Percentiles rank a stretch among this genome's conserved stretches.
Conservation (phyloP, 2,113 vertebrate genomes). For the Tursiops truncatus region DNA sequence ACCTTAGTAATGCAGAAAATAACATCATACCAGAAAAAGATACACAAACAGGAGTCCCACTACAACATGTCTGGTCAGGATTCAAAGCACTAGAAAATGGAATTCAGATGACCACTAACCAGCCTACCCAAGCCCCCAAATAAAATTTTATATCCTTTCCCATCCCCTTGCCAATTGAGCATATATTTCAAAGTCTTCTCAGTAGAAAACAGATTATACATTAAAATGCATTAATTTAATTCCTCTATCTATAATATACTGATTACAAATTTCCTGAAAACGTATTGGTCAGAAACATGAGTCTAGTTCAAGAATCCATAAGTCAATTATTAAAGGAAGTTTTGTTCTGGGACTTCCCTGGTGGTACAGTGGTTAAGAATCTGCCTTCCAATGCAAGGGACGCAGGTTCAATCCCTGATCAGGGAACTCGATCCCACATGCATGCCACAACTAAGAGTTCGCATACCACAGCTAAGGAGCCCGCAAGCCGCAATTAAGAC, state of each 20-base stretch:
- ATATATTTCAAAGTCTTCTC: background rate
- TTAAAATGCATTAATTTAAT: conserved; percentile 18
- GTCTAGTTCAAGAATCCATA: background rate
- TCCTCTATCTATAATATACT: background rate
- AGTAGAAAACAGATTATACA: background rate
- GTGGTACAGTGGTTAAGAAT: no score
- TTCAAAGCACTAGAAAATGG: background rate
- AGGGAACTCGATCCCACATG: no score
- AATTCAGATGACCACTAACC: background rate
- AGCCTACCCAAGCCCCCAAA: background rate
- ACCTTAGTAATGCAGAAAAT: background rate
- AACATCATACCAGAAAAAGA: background rate
- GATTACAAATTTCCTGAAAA: conserved; percentile 1
- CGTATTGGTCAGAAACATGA: background rate
- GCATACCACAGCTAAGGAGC: no score
- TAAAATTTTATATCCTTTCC: background rate
- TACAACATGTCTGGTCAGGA: background rate
- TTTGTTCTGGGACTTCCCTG: background rate
- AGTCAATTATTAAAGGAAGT: background rate
- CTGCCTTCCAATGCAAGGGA: no score
- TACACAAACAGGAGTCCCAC: background rate
- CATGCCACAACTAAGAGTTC: no score
- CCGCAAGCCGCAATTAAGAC: no score
- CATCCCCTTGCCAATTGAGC: background rate
- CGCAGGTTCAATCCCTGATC: no score